These are phyloP conservation scores for Pelobates cultripes DNA, from an alignment of 2,797 vertebrate genomes.

Conservation along the genomic window DNA sequence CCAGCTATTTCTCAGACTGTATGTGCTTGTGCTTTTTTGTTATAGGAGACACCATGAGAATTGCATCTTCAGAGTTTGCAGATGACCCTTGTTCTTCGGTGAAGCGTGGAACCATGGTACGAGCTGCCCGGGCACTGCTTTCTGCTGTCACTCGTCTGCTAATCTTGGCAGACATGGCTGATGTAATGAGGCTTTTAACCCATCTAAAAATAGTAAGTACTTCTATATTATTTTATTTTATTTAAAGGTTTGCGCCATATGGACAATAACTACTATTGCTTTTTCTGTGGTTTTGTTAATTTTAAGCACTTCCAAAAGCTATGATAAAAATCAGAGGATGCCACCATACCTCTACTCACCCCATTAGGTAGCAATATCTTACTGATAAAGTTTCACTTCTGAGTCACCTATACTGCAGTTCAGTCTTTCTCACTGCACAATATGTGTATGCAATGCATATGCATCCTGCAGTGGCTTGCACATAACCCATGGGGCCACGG, in stretches of 20 bases:
- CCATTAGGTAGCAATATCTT: too few relatives aligned
- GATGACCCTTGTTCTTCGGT: slow-evolving; percentile 97
- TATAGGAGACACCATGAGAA: slow-evolving; percentile 91
- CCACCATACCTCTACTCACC: too few relatives aligned
- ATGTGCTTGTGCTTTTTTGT: not conserved
- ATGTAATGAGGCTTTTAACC: slow-evolving; percentile 96
- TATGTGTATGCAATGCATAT: too few relatives aligned
- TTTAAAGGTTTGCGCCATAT: not conserved
- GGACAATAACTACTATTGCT: too few relatives aligned
- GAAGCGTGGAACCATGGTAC: slow-evolving; percentile 97
- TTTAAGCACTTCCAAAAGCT: too few relatives aligned
- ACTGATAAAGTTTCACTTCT: too few relatives aligned
- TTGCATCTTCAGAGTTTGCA: slow-evolving; percentile 93
- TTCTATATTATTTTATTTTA: not conserved
- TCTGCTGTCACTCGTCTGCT: slow-evolving; percentile 95
- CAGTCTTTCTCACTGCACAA: too few relatives aligned
- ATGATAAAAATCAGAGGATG: too few relatives aligned
- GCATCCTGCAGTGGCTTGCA: too few relatives aligned
- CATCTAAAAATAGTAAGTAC: slow-evolving; percentile 94
- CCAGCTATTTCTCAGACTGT: not conserved
- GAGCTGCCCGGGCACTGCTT: slow-evolving; percentile 90
- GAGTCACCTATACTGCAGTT: too few relatives aligned
- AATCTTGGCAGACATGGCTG: slow-evolving; percentile 97
- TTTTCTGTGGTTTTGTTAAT: too few relatives aligned
- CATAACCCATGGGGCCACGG: too few relatives aligned